Percentiles rank a stretch among this genome's conserved stretches.
These are phyloP conservation scores for Urophycis tenuis DNA, from an alignment of 2,797 vertebrate genomes.

Conservation along the genomic window DNA sequence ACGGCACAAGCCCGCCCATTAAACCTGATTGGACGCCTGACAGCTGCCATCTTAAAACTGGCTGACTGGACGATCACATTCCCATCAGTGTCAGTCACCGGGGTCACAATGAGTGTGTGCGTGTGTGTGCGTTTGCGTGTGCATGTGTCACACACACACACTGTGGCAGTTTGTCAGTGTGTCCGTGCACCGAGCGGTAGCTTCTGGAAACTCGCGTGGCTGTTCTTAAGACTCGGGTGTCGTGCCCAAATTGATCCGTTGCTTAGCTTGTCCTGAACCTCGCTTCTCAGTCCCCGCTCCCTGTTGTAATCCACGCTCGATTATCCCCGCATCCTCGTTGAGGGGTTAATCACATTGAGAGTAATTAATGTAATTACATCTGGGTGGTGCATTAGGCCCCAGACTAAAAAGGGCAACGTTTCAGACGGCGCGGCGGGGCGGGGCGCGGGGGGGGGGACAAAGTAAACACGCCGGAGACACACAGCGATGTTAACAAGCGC, in stretches of 20 bases:
- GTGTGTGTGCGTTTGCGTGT: neutral
- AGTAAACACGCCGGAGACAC: neutral
- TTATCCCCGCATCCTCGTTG: neutral
- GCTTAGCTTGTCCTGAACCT: neutral
- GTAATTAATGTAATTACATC: neutral
- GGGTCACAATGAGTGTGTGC: constrained; percentile 11
- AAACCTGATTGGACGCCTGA: neutral
- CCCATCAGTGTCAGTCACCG: constrained; percentile 57
- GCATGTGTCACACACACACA: neutral
- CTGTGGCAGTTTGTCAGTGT: neutral
- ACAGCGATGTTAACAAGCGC: neutral
- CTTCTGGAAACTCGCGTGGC: neutral
- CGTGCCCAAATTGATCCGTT: neutral
- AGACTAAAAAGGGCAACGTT: neutral
- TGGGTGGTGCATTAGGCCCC: neutral
- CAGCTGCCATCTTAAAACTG: neutral
- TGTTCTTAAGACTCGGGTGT: neutral
- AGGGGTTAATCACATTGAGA: neutral
- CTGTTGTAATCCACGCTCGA: neutral
- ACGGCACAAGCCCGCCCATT: neutral
- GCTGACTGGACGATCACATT: constrained; percentile 52
- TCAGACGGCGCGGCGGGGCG: neutral
- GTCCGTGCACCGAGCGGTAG: neutral
- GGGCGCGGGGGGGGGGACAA: neutral
- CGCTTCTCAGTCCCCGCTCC: neutral